Evolutionary conservation across 2,797 vertebrate species (phyloP).

Genomic region (Eulemur mongoz): DNA sequence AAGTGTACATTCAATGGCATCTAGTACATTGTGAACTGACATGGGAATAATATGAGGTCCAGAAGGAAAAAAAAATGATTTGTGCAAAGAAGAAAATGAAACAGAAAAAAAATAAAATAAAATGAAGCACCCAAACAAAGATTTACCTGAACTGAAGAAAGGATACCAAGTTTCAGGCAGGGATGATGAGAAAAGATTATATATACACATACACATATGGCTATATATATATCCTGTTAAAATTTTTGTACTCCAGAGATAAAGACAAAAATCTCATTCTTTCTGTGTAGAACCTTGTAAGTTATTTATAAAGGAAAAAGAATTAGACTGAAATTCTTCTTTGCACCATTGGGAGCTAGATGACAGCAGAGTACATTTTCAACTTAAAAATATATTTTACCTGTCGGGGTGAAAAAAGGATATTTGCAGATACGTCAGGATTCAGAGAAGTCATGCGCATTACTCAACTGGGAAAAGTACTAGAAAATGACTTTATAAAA

Average conservation of each 20-base stretch:
- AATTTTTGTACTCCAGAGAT: not conserved
- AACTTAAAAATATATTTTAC: not conserved
- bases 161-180: not conserved
- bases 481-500: not conserved
- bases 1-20: not conserved
- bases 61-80: not conserved
- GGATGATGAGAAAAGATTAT: not conserved
- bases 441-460: not conserved
- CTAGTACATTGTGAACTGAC: not conserved
- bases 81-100: not conserved
- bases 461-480: not conserved
- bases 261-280: not conserved
- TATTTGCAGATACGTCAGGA: not conserved
- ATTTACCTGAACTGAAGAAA: not conserved
- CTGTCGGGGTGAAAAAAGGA: not conserved
- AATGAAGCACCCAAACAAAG: not conserved
- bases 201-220: not conserved
- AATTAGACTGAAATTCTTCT: constrained; percentile 12
- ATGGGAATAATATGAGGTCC: not conserved
- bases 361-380: not conserved
- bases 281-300: not conserved
- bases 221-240: not conserved
- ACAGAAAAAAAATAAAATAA: not conserved
- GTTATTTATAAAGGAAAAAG: not conserved
- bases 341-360: not conserved